phyloP scores from a whole-genome alignment of 2,113 vertebrate genomes.

The cat (Felis catus) region F.catus_Fca126_mat1.0 CM031412.1:110662001-110662500 shows the following conservation, averaged over 20 bases:
- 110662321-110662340: not conserved
- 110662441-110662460: no score
- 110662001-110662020: not conserved
- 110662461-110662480: no score
- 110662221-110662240: not conserved
- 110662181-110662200: not conserved
- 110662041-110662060: not conserved
- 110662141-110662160: not conserved
- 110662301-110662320: not conserved
- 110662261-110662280: not conserved
- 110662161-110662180: not conserved
- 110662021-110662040: not conserved
- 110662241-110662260: not conserved
- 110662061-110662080: not conserved
- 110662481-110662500: no score
- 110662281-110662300: not conserved
- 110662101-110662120: no score
- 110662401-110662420: not conserved
- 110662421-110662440: no score
- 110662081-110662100: not conserved
- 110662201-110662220: not conserved
- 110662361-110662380: not conserved
- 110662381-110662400: not conserved
- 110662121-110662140: not conserved
- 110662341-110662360: not conserved